phyloP scores from a whole-genome alignment of 2,113 vertebrate genomes.

The Thomomys bottae region DNA sequence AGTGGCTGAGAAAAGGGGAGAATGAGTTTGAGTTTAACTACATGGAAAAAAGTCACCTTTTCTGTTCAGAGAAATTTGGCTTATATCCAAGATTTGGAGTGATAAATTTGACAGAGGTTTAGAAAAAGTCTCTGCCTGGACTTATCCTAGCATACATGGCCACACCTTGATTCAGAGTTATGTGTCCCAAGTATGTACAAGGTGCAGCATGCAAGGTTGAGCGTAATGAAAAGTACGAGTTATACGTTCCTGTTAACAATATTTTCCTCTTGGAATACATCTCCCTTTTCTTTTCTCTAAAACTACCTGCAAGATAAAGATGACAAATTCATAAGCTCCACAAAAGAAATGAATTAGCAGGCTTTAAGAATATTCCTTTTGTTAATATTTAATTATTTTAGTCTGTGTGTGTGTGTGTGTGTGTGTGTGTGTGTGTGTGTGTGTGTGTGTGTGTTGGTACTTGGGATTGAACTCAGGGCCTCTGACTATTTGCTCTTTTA shows the following conservation, averaged over 20 bases:
- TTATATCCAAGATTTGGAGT: not conserved
- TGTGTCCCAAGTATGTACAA: not conserved
- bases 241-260: not conserved
- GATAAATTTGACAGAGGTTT: not conserved
- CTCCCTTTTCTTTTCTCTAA: not conserved
- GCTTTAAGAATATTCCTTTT: not conserved
- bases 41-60: not conserved
- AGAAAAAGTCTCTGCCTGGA: conserved; percentile 18
- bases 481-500: too few relatives aligned
- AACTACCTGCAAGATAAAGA: not conserved
- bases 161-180: not conserved
- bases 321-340: not conserved
- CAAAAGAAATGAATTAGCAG: not conserved
- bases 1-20: not conserved
- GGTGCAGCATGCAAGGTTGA: not conserved
- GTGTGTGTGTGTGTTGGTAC: too few relatives aligned
- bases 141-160: not conserved
- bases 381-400: too few relatives aligned
- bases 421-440: too few relatives aligned
- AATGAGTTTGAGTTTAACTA: not conserved
- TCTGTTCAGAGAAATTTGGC: not conserved
- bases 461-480: too few relatives aligned
- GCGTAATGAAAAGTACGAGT: not conserved
- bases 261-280: not conserved
- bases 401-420: too few relatives aligned